phyloP scores from a whole-genome alignment of 2,888 invertebrate genomes.

The Eupithecia centaureata region DNA sequence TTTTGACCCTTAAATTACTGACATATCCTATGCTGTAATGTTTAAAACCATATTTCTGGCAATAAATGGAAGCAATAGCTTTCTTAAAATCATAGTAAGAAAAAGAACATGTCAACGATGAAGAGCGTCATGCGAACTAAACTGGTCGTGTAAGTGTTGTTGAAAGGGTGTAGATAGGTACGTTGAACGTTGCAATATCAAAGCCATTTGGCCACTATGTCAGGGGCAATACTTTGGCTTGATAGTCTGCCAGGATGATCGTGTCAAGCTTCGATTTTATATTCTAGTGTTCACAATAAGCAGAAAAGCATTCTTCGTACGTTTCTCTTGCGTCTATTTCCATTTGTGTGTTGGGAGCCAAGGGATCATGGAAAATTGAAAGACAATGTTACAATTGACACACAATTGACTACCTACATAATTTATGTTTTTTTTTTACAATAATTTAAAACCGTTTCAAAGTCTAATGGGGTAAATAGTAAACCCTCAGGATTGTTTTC shows the following conservation, averaged over 20 bases:
- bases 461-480: no score
- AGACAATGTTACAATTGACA: neutral
- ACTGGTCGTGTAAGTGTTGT: neutral
- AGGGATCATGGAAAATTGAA: neutral
- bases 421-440: no score
- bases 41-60: no score
- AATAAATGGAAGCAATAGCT: neutral
- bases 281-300: neutral
- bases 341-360: neutral
- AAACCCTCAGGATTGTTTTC: no score
- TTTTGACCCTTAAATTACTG: no score
- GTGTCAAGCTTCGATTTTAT: neutral
- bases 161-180: neutral
- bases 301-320: neutral
- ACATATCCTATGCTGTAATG: no score
- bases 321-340: neutral
- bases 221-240: slow-evolving; percentile 64
- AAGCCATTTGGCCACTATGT: slow-evolving; percentile 45
- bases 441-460: no score
- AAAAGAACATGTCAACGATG: neutral
- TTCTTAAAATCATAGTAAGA: neutral
- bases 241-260: slow-evolving; percentile 17
- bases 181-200: slow-evolving; percentile 27
- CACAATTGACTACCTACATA: no score
- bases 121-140: slow-evolving; percentile 1